phyloP scores from a whole-genome alignment of 2,113 vertebrate genomes.

The Neodon shergylaensis region DNA sequence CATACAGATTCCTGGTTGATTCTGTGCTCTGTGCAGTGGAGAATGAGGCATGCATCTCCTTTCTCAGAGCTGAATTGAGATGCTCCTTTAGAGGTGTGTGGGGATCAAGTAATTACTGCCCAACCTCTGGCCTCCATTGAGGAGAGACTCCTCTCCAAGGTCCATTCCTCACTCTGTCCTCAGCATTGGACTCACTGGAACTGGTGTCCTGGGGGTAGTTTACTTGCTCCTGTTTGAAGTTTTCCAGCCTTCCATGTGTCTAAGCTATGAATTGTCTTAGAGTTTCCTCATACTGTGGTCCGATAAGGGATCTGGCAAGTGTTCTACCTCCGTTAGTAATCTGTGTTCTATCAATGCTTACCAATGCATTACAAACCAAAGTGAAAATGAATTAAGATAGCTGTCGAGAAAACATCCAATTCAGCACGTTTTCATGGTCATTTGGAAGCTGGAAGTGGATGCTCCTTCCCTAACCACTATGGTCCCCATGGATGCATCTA shows the following conservation, averaged over 20 bases:
- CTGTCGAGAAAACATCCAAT: background rate
- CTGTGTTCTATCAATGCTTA: background rate
- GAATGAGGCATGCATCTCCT: background rate
- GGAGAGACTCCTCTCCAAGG: background rate
- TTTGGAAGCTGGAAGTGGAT: background rate
- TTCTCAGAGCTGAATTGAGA: background rate
- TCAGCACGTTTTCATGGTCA: background rate
- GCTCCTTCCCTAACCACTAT: background rate
- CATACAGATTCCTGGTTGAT: fast-evolving
- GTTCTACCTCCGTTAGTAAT: background rate
- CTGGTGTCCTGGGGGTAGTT: too few relatives aligned
- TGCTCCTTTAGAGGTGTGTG: background rate
- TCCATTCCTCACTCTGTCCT: background rate
- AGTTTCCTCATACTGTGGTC: background rate
- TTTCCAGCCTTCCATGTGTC: background rate
- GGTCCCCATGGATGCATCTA: fast-evolving
- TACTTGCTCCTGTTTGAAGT: background rate
- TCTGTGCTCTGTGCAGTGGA: background rate
- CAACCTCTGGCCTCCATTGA: background rate
- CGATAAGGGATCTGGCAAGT: background rate
- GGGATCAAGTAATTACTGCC: background rate
- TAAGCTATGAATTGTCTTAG: background rate
- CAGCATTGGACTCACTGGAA: fast-evolving
- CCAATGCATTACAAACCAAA: background rate
- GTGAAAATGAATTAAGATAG: background rate